Base-by-base conservation (phyloP, 1,140 invertebrate genomes). In the Cyclargus thomasi region DNA sequence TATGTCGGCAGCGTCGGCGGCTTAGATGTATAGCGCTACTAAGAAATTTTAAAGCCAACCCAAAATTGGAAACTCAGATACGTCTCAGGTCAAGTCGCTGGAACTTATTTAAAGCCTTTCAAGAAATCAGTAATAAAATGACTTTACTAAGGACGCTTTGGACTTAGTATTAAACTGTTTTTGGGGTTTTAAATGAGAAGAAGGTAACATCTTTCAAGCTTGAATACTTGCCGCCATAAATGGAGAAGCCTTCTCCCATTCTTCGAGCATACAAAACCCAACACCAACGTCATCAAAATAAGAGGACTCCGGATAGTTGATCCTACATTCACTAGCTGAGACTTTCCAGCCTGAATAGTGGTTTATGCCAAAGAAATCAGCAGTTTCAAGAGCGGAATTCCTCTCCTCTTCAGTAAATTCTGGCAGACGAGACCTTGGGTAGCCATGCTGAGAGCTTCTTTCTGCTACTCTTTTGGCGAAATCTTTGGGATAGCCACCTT, bases 301-400 rank as follows among this genome's bases (percentile, higher is more conserved):
- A 0, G 78, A 77, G 0, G 81, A 76, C 21, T 74, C 70, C 21
- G 72, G 47, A 8, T 76, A 36, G 3, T 67, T 16, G 0, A 0
- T 1, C 5, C 70, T 67, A 59, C 79, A 21, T 53, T 75, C 69
- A 21, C 67, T 70, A 0, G 76, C 74, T 8, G 77, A 79, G 29
- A 81, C 64, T 0, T 79, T 17, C 5, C 20, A 73, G 0, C 90
- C 84, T 0, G 92, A 92, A 69, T 94, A 94, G 36, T 92, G 90
- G 69, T 94, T 94, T 0, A 94, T 77, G n/a, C 93, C 93, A 36
- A 94, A 91, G 88, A 94, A 94, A 74, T 94, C 93, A 5, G 86
- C 86, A 6, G 92, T 90, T 53, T 94, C 94, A 69, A 88, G 91
- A 0, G 94, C 89, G 47, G 86, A 82, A 57, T 84, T 63, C 1